Base-by-base conservation (phyloP, 2,888 invertebrate species). In the Gasteruption jaculator region DNA sequence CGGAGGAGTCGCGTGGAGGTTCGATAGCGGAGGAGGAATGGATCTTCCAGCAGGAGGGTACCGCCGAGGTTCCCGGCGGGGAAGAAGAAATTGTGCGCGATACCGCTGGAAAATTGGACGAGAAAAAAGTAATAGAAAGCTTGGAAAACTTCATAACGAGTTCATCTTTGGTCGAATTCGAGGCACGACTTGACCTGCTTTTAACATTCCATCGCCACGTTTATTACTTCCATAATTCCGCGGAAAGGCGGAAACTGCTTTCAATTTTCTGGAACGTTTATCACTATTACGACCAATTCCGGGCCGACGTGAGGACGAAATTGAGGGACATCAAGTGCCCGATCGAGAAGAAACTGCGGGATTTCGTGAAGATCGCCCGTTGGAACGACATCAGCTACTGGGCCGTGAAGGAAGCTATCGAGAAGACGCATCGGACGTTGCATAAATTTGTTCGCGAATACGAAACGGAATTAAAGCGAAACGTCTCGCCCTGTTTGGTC, bases 311-410 rank as follows among this genome's bases (percentile, higher is more conserved):
- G 0, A 71, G 76, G 0, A 71, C 75, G 0, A 78, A 79, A 34
- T 81, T 92, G 7, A 79, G 79, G 36, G 77, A 80, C 22, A 75
- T 86, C 15, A 81, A 87, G 20, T 68, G 79, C 0, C 92, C 94
- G 0, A 88, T 96, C 45, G 94, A 95, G 62, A 92, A 91, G 72
- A 88, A 92, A 66, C 70, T 99, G 8, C 85, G 86, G 53, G 94
- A 94, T 54, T 92, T 91, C 63, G 88, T 97, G 1, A 94, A 95
- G 71, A 95, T 99, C 39, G 89, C 89, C 36, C 80, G 91, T 25
- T 99, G 96, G 89, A 90, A 86, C 58, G 96, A 99, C 61, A 80
- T 91, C 10, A 96, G 88, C 60, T 93, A 94, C 66, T 95, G 91
- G 83, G 85, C 93, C 21, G 84, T 97, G 39, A 91, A 89, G 55